Evolutionary conservation across 2,888 invertebrate genomes (phyloP).

Genomic region (Blomia tropicalis): DNA sequence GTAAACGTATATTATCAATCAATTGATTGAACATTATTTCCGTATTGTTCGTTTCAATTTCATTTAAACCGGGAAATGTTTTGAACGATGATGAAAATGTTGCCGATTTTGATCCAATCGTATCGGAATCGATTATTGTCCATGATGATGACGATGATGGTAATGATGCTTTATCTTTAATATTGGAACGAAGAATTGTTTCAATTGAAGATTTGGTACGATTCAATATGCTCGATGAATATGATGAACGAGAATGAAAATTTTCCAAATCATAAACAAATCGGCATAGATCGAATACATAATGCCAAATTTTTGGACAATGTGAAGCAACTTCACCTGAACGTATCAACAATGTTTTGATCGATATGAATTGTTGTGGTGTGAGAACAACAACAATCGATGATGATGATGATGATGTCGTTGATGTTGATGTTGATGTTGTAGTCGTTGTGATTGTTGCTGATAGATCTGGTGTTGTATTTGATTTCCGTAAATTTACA

Average conservation of each 20-base stretch:
- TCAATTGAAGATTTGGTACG: constrained; percentile 9
- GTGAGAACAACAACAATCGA: constrained; percentile 63
- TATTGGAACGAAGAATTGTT: constrained; percentile 7
- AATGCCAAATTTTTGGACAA: constrained; percentile 84
- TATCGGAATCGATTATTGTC: background rate
- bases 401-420: constrained; percentile 48
- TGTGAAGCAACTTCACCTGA: constrained; percentile 81
- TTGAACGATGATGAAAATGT: constrained; percentile 1
- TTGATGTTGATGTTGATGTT: background rate
- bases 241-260: constrained; percentile 10
- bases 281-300: constrained; percentile 80
- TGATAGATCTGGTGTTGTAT: background rate
- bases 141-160: background rate
- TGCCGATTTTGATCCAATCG: background rate
- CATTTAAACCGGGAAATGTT: constrained; percentile 23
- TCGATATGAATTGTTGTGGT: background rate
- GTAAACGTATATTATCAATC: constrained; percentile 24
- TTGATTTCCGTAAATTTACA: background rate
- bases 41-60: constrained; percentile 25
- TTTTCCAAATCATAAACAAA: constrained; percentile 83
- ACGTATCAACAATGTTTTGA: constrained; percentile 52
- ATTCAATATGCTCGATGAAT: constrained; percentile 16
- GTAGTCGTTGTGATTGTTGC: constrained; percentile 46
- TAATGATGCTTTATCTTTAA: background rate
- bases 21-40: constrained; percentile 8